Evolutionary conservation across 2,888 invertebrate species (phyloP), one percentile per base, ranked within the genome.

Genomic region (Epistrophe grossulariae): DNA sequence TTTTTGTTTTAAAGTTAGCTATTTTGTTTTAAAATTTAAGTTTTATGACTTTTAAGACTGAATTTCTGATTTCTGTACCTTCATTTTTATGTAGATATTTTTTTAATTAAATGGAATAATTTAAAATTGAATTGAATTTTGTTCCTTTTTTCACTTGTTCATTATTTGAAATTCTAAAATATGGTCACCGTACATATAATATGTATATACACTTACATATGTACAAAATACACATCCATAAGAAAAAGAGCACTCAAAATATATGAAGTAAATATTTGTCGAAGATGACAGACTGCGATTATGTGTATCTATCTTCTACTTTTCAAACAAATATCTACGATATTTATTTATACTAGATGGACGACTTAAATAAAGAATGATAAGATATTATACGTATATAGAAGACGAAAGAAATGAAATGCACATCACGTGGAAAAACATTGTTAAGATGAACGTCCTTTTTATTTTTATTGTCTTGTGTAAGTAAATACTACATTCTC

Each of bases 221-320:
- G 35, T 9, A 35, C 0, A 1, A 7, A 0, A 40, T 13, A 4
- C 11, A 40, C 38, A 1, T 38, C 10, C 10, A 38, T 2, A 40
- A 15, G n/a, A n/a, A n/a, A n/a, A 43, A 40, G 45, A 35, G 43
- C 50, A 70, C 84, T 74, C 71, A 31, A 71, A 71, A 59, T 76
- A 76, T 80, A 80, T 80, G 72, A 80, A 80, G 77, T 52, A 72
- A 84, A 84, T 84, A 80, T 80, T 84, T 84, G 59, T 50, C n/a
- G 10, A 50, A 74, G 68, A 59, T 71, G 59, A 60, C 71, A 84
- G 84, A 80, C 80, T 80, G 60, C 45, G 52, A 71, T 68, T 66
- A 71, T 24, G 0, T 0, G 2, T 35, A 35, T 9, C 7, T 35
- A 35, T 1, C 35, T 11, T 38, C 35, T 59, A 7, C 71, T 77